These are phyloP conservation scores for Eristalis arbustorum DNA, from an alignment of 2,888 invertebrate species.

Conservation along the genomic window DNA sequence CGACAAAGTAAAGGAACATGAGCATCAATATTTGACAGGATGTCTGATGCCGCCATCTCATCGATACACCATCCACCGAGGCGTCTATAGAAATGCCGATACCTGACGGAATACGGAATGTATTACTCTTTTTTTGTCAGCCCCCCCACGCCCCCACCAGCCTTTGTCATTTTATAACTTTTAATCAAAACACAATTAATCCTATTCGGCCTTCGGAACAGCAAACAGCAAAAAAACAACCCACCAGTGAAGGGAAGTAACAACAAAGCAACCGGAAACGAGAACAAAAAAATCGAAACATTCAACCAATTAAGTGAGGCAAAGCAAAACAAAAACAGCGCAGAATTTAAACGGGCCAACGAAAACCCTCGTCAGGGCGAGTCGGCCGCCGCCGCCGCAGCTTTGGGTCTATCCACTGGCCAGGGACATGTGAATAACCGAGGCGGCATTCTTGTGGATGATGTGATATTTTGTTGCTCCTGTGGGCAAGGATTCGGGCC, in stretches of 20 bases:
- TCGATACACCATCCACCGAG: neutral
- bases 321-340: no score
- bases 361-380: neutral
- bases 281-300: neutral
- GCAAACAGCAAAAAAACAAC: neutral
- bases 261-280: neutral
- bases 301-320: constrained; percentile 2
- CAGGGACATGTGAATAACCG: neutral
- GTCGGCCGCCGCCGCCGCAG: neutral
- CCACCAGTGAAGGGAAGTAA: neutral
- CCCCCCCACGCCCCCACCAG: neutral
- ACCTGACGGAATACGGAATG: neutral
- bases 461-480: neutral
- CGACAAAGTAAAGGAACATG: constrained; percentile 13
- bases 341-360: neutral
- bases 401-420: neutral
- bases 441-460: constrained; percentile 5
- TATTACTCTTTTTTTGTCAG: neutral
- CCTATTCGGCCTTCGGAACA: neutral
- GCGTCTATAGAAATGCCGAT: neutral
- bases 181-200: constrained; percentile 14
- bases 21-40: constrained; percentile 25
- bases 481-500: neutral
- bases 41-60: constrained; percentile 6
- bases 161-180: neutral